Evolutionary conservation across 2,888 invertebrate species (phyloP).

Genomic region (Nomada ruficornis): DNA sequence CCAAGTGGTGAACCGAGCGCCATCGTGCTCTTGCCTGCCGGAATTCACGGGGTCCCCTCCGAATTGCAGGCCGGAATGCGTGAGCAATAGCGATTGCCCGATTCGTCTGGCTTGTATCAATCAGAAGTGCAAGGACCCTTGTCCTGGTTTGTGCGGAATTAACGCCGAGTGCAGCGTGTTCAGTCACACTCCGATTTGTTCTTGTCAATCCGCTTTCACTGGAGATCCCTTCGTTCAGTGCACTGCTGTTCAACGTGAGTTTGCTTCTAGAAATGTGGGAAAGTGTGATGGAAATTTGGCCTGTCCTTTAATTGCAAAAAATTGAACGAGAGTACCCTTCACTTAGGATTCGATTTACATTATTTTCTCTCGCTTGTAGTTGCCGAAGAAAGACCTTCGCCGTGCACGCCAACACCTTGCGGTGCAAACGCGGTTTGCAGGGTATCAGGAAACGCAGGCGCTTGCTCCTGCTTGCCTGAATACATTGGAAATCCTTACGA

Average conservation of each 20-base stretch:
- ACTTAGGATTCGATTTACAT: constrained; percentile 67
- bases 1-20: constrained; percentile 84
- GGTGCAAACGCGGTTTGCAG: constrained; percentile 91
- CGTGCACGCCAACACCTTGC: constrained; percentile 90
- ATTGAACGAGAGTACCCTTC: neutral
- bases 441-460: constrained; percentile 89
- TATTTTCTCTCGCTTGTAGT: constrained; percentile 86
- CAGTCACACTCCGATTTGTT: constrained; percentile 86
- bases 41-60: constrained; percentile 85
- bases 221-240: constrained; percentile 87
- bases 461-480: constrained; percentile 90
- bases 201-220: constrained; percentile 86
- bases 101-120: constrained; percentile 85
- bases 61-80: constrained; percentile 85
- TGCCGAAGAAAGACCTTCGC: constrained; percentile 79
- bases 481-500: constrained; percentile 90
- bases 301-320: constrained; percentile 63
- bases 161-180: constrained; percentile 85
- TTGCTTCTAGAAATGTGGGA: neutral
- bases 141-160: constrained; percentile 89
- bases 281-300: too few relatives aligned
- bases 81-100: constrained; percentile 85
- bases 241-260: constrained; percentile 88
- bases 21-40: constrained; percentile 85
- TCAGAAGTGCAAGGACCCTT: constrained; percentile 90